Base-by-base conservation (phyloP, 2,797 vertebrate species). In the Hafferia zeledoni region DNA sequence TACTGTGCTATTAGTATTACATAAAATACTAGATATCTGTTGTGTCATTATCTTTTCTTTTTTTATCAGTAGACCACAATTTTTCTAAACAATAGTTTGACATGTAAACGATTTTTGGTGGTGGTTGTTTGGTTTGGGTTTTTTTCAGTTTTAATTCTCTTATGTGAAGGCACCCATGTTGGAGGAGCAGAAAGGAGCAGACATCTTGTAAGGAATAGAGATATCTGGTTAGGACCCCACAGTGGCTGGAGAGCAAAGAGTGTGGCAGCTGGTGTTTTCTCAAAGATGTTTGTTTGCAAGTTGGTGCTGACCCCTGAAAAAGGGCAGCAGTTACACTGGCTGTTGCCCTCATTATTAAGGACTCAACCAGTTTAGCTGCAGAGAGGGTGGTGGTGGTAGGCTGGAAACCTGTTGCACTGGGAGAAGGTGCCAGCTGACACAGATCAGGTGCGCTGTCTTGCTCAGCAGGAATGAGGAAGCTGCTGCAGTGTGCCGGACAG, bases 1-100 rank as follows among this genome's bases (percentile, higher is more conserved):
- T 83, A 20, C 61, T 95, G 57, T 86, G 59, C 82, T 92, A 95
- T 95, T 96, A 93, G 64, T 82, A 91, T 72, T 92, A 94, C 89
- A 64, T 57, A 95, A 96, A 97, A 86, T 65, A 93, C 50, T 63
- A 89, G 52, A 47, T 91, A 91, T 39, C 11, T 3, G 43, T 94
- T 82, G 79, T 70, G 74, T 74, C 57, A 46, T 74, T 41, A 74
- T 89, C 18, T 84, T 71, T 79, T 50, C 28, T 61, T 93, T 95
- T 95, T 89, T 77, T 55, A 53, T 57, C 25, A 13, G 70, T 74
- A 85, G 49, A 68, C 18, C 59, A 94, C 52, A 74, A 68, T 94
- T 95, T 91, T 76, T 90, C 71, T 80, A 93, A 93, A 85, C n/a
- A 95, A 56, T 57, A 83, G 59, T 89, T 78, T 94, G 24, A 28